These are phyloP conservation scores for Plecotus auritus DNA, from an alignment of 2,113 vertebrate genomes.

Conservation along the genomic window DNA sequence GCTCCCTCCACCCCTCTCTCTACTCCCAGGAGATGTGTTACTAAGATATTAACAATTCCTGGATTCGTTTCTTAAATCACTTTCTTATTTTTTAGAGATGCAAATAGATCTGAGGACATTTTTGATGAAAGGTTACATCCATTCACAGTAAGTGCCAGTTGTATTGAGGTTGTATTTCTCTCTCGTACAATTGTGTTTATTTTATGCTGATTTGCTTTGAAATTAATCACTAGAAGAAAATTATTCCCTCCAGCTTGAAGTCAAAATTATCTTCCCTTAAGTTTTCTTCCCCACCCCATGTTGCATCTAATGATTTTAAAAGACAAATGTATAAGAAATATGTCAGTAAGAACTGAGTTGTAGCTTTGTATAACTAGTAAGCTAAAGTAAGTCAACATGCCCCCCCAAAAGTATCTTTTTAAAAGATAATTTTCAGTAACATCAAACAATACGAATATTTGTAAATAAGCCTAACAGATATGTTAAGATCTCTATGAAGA, in stretches of 20 bases:
- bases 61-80: constrained; percentile 29
- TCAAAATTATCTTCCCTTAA: not conserved
- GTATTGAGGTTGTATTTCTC: constrained; percentile 30
- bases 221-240: constrained; percentile 18
- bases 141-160: constrained; percentile 83
- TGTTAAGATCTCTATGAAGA: not conserved
- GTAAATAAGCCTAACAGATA: not conserved
- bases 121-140: constrained; percentile 89
- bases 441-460: not conserved
- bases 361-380: not conserved
- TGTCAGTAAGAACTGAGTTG: not conserved
- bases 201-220: constrained; percentile 4
- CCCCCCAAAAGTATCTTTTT: not conserved
- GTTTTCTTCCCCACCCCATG: not conserved
- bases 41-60: constrained; percentile 31
- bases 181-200: constrained; percentile 8
- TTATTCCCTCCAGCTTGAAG: not conserved
- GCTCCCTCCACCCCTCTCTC: not conserved
- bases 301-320: not conserved
- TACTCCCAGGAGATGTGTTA: not conserved
- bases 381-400: not conserved
- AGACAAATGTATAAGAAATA: not conserved
- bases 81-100: constrained; percentile 83
- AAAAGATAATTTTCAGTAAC: not conserved
- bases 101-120: constrained; percentile 88